phyloP scores from a whole-genome alignment of 1,140 invertebrate genomes.

The Zaprionus gabonicus region DNA sequence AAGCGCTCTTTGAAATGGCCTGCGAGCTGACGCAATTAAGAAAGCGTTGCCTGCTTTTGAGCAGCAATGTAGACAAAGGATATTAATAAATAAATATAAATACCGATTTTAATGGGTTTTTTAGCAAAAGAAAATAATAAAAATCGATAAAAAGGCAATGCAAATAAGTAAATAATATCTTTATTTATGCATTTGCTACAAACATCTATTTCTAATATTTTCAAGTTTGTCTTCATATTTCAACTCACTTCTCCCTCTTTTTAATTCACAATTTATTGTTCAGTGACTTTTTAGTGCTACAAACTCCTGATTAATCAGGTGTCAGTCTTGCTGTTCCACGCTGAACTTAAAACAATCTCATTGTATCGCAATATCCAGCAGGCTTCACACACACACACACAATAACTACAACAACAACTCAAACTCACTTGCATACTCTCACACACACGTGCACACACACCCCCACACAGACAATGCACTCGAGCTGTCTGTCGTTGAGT shows the following conservation, averaged over 20 bases:
- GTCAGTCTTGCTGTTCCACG: background rate
- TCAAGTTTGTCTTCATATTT: background rate
- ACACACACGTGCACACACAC: constrained; percentile 9
- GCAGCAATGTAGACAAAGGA: background rate
- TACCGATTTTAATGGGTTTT: too few species aligned
- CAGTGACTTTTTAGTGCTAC: background rate
- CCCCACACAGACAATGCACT: constrained; percentile 44
- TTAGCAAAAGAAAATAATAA: too few species aligned
- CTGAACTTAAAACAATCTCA: constrained; percentile 5
- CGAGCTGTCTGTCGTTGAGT: constrained; percentile 70
- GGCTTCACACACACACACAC: background rate
- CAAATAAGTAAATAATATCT: too few species aligned
- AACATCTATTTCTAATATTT: too few species aligned
- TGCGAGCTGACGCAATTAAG: background rate
- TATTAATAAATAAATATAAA: too few species aligned
- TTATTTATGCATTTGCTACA: too few species aligned
- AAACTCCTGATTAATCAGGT: constrained; percentile 1
- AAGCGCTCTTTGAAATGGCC: background rate
- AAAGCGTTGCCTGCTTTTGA: background rate
- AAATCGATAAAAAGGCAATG: too few species aligned
- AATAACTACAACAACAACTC: background rate
- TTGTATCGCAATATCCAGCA: constrained; percentile 4
- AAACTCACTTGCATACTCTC: background rate
- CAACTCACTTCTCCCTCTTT: background rate
- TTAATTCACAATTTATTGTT: background rate